Evolutionary conservation across 2,797 vertebrate genomes (phyloP).

Genomic region (Chanos chanos): DNA sequence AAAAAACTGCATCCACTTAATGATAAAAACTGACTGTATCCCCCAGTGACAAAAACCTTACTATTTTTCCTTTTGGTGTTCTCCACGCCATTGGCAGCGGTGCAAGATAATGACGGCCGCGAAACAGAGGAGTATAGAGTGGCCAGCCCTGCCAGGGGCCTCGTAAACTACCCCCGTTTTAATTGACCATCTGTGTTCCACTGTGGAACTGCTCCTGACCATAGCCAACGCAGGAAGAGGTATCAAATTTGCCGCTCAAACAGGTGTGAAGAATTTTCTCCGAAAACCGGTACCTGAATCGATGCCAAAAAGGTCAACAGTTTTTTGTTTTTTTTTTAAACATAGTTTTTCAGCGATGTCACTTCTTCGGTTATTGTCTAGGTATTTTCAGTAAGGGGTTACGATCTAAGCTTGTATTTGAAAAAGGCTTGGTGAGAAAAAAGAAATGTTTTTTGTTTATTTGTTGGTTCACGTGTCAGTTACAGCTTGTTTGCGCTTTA

Average conservation of each 20-base stretch:
- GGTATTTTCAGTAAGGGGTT: too few species aligned
- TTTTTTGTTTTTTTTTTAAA: background rate
- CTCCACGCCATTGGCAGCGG: slow-evolving; percentile 14
- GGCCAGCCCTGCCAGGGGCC: slow-evolving; percentile 12
- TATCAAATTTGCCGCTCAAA: slow-evolving; percentile 6
- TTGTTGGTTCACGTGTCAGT: too few species aligned
- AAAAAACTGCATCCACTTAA: slow-evolving; percentile 16
- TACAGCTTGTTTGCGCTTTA: too few species aligned
- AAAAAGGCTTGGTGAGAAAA: too few species aligned
- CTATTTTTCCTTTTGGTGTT: slow-evolving; percentile 26
- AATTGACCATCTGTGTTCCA: background rate
- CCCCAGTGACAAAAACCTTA: slow-evolving; percentile 13
- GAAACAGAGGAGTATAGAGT: slow-evolving; percentile 23
- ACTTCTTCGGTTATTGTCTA: background rate
- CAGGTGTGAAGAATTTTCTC: slow-evolving; percentile 26
- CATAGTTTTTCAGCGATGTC: background rate
- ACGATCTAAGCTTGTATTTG: too few species aligned
- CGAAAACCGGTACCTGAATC: background rate
- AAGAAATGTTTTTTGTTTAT: too few species aligned
- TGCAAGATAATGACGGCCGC: slow-evolving; percentile 22
- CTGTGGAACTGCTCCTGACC: background rate
- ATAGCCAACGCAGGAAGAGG: slow-evolving; percentile 6
- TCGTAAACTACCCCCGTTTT: slow-evolving; percentile 16
- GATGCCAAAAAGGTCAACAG: background rate
- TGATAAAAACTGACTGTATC: slow-evolving; percentile 21